phyloP scores from a whole-genome alignment of 2,888 invertebrate species.

The Agriopis aurantiaria region DNA sequence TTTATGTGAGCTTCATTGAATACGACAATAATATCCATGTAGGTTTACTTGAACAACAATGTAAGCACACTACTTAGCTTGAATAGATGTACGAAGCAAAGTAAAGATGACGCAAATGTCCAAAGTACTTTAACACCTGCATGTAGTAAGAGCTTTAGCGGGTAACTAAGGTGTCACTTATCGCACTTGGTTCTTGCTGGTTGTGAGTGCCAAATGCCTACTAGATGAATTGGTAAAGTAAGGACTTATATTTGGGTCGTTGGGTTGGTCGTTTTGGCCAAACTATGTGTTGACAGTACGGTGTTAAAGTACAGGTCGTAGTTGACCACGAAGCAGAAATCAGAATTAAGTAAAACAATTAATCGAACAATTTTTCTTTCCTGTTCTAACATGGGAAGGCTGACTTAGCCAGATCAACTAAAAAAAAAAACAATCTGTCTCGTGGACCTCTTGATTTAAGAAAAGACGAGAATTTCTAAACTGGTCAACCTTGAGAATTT shows the following conservation, averaged over 20 bases:
- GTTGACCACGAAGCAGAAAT: too few species aligned
- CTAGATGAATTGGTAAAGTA: not conserved
- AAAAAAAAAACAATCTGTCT: too few species aligned
- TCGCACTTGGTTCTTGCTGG: slow-evolving; percentile 15
- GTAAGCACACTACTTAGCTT: slow-evolving; percentile 14
- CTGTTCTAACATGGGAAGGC: too few species aligned
- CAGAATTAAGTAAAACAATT: too few species aligned
- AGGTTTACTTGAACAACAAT: slow-evolving; percentile 6
- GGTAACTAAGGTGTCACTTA: slow-evolving; percentile 12
- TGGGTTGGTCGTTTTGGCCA: too few species aligned
- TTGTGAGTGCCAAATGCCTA: not conserved
- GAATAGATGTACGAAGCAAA: slow-evolving; percentile 8
- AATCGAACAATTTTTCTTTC: too few species aligned
- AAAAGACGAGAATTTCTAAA: too few species aligned
- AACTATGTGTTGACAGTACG: too few species aligned
- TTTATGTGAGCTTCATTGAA: slow-evolving; percentile 3
- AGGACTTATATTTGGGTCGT: not conserved
- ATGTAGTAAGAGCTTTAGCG: slow-evolving; percentile 26
- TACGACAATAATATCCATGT: slow-evolving; percentile 4
- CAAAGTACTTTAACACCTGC: slow-evolving; percentile 32
- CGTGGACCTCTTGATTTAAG: too few species aligned
- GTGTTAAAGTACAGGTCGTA: too few species aligned
- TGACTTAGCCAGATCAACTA: too few species aligned
- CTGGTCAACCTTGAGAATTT: too few species aligned
- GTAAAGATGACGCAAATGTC: slow-evolving; percentile 19